Percentiles rank a stretch among this genome's conserved stretches.
These are phyloP conservation scores for Rhagoletis zephyria DNA, from an alignment of 1,140 invertebrate species.

Conservation along the genomic window DNA sequence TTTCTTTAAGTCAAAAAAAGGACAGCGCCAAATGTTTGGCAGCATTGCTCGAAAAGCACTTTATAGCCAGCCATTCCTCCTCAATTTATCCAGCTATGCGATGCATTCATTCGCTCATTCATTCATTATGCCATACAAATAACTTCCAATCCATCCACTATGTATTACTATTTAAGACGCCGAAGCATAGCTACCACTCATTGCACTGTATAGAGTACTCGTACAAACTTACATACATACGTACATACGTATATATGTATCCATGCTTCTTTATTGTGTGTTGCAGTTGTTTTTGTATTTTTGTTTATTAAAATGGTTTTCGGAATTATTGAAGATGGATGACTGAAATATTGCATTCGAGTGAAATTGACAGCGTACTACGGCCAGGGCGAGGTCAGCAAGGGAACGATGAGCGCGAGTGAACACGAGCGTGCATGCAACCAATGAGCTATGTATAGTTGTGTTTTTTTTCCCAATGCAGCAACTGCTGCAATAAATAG, in stretches of 20 bases:
- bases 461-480: background rate
- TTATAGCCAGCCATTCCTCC: background rate
- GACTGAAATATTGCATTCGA: conserved; percentile 10
- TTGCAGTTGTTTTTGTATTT: background rate
- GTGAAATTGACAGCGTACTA: conserved; percentile 23
- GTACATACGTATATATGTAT: no score
- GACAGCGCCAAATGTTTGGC: background rate
- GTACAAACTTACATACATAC: no score
- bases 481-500: background rate
- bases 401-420: conserved; percentile 12
- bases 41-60: background rate
- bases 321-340: conserved; percentile 29
- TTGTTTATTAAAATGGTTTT: conserved; percentile 27
- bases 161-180: background rate
- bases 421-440: background rate
- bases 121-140: conserved; percentile 32
- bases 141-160: conserved; percentile 19
- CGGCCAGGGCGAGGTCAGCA: background rate
- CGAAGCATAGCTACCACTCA: background rate
- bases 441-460: conserved; percentile 6
- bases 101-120: conserved; percentile 1
- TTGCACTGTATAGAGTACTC: no score
- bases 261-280: no score
- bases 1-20: background rate
- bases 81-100: background rate